These are phyloP conservation scores for Trididemnum nubilum DNA, from an alignment of 23 tunicate species.

Conservation along the genomic window DNA sequence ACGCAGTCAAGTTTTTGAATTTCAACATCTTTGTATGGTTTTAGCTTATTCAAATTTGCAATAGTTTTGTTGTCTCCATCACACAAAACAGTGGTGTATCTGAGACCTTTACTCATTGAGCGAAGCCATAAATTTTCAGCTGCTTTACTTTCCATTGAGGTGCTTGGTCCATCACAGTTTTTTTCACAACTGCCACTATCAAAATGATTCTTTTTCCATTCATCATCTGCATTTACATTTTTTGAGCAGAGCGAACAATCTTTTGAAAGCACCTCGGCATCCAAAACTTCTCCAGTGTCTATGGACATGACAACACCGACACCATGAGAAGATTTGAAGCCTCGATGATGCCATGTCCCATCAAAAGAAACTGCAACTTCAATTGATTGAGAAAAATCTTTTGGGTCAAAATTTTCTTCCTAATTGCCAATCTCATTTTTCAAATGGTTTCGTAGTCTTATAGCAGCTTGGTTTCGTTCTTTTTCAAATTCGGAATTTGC, in stretches of 20 bases:
- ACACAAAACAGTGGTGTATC: slow-evolving; percentile 2
- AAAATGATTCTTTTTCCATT: slow-evolving; percentile 5
- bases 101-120: not conserved
- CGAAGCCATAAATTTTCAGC: slow-evolving; percentile 4
- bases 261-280: slow-evolving; percentile 24
- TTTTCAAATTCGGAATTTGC: not conserved
- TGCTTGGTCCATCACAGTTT: slow-evolving; percentile 39
- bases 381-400: not conserved
- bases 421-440: not conserved
- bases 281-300: slow-evolving; percentile 28
- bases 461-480: not conserved
- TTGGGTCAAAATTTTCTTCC: not conserved
- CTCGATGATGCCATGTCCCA: slow-evolving; percentile 38
- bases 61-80: slow-evolving; percentile 37
- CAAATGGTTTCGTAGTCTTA: not conserved
- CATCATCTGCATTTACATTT: not conserved
- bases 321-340: slow-evolving; percentile 31
- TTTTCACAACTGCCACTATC: not conserved
- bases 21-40: not conserved
- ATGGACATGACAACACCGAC: slow-evolving; percentile 19
- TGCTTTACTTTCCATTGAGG: slow-evolving; percentile 12
- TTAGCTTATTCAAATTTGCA: not conserved
- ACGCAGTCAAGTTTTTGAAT: slow-evolving; percentile 32
- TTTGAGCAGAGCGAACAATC: slow-evolving; percentile 1
- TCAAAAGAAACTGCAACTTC: slow-evolving; percentile 23